Percentiles rank a stretch among this genome's conserved stretches.
These are phyloP conservation scores for Monoplex corrugatus DNA, from an alignment of 2,888 invertebrate species.

Conservation along the genomic window DNA sequence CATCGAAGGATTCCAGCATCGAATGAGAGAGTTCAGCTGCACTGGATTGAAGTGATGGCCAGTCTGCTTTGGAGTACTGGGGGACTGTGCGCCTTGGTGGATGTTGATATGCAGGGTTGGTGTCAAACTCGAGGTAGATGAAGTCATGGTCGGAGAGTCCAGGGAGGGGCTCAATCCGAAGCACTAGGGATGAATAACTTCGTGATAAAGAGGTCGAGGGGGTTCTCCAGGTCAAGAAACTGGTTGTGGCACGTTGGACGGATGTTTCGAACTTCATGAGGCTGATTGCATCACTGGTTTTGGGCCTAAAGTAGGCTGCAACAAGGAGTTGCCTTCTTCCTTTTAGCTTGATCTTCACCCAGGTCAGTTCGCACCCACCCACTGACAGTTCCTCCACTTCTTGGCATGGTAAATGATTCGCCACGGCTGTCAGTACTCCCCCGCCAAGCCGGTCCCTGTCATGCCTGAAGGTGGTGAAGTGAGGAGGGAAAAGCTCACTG, in stretches of 20 bases:
- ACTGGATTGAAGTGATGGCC: too few relatives aligned
- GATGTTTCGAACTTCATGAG: not conserved
- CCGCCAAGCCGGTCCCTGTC: not conserved
- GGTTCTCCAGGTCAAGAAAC: too few relatives aligned
- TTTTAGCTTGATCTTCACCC: not conserved
- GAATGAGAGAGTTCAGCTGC: too few relatives aligned
- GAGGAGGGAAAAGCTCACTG: not conserved
- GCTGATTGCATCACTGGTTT: not conserved
- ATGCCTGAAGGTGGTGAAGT: not conserved
- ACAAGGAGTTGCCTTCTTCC: not conserved
- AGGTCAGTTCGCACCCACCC: not conserved
- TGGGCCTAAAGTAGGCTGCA: not conserved
- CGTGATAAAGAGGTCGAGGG: too few relatives aligned
- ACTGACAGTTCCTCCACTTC: not conserved
- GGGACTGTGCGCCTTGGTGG: too few relatives aligned
- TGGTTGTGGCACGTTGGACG: not conserved
- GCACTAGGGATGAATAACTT: too few relatives aligned
- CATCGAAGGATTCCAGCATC: too few relatives aligned
- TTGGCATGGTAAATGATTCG: not conserved
- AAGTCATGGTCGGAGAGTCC: slow-evolving; percentile 31
- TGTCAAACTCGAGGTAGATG: slow-evolving; percentile 1
- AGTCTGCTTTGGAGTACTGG: too few relatives aligned
- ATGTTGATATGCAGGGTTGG: too few relatives aligned
- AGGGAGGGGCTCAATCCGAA: too few relatives aligned
- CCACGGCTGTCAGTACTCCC: not conserved